phyloP scores from a whole-genome alignment of 2,113 vertebrate species.

The Halichoeres trimaculatus region DNA sequence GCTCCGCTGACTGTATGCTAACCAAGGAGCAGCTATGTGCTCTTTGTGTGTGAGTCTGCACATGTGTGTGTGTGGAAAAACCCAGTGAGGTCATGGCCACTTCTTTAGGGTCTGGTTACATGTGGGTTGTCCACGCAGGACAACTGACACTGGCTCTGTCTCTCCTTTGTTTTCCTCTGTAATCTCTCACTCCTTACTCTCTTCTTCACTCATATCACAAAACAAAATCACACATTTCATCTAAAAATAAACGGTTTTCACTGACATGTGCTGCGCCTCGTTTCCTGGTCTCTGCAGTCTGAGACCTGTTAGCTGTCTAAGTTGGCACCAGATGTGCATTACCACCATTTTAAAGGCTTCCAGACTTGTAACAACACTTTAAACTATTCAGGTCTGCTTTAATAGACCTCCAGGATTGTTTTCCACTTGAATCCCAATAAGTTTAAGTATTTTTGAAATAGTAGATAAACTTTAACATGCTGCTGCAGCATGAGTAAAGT shows the following conservation, averaged over 20 bases:
- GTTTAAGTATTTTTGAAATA: neutral
- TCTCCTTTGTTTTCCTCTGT: constrained; percentile 50
- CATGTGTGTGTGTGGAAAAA: constrained; percentile 61
- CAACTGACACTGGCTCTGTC: constrained; percentile 57
- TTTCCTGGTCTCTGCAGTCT: constrained; percentile 21
- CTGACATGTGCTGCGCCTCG: neutral
- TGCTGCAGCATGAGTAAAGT: no score
- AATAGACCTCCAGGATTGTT: constrained; percentile 26
- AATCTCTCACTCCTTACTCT: constrained; percentile 22
- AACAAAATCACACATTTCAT: neutral
- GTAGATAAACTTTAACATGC: no score
- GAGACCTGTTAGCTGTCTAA: constrained; percentile 25
- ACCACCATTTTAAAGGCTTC: constrained; percentile 46
- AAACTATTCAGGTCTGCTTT: constrained; percentile 20
- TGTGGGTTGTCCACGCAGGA: constrained; percentile 57
- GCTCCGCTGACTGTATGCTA: constrained; percentile 60
- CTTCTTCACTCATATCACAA: neutral
- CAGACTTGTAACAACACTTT: constrained; percentile 31
- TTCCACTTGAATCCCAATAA: neutral
- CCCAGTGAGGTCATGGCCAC: constrained; percentile 79
- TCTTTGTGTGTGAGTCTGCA: constrained; percentile 22
- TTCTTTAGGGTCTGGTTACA: constrained; percentile 75
- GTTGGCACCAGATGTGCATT: constrained; percentile 55
- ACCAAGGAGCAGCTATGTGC: constrained; percentile 8
- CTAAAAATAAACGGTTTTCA: constrained; percentile 18